phyloP scores from a whole-genome alignment of 1,140 invertebrate genomes.

The Drosophila ananassae region DNA sequence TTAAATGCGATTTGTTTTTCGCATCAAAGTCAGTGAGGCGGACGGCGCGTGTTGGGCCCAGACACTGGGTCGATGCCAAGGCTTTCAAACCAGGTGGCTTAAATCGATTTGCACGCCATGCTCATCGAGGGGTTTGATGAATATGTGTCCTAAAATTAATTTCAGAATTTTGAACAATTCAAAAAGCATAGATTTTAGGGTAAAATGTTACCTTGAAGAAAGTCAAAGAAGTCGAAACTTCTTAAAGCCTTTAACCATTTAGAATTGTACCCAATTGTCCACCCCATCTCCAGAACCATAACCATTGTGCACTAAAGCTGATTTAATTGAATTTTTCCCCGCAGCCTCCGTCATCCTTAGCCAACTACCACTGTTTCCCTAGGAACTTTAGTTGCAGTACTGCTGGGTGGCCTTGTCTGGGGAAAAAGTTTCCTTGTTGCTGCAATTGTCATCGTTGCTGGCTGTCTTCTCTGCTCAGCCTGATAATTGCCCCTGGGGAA shows the following conservation, averaged over 20 bases:
- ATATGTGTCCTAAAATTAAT: slow-evolving; percentile 29
- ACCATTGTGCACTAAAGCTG: background rate
- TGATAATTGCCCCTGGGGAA: slow-evolving; percentile 42
- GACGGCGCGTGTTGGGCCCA: slow-evolving; percentile 36
- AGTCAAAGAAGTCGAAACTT: no score
- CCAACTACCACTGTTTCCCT: slow-evolving; percentile 27
- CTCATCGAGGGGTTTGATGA: slow-evolving; percentile 17
- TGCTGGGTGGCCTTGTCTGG: slow-evolving; percentile 29
- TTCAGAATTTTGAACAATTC: no score
- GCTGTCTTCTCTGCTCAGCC: slow-evolving; percentile 9
- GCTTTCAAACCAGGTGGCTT: slow-evolving; percentile 24
- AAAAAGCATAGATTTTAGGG: background rate
- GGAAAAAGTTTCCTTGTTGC: slow-evolving; percentile 30
- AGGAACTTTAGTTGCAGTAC: slow-evolving; percentile 23
- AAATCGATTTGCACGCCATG: slow-evolving; percentile 34
- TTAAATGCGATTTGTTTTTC: slow-evolving; percentile 72
- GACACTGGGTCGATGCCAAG: slow-evolving; percentile 37
- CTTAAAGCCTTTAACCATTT: no score
- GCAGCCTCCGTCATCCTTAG: slow-evolving; percentile 5
- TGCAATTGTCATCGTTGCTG: slow-evolving; percentile 28
- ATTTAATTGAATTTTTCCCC: slow-evolving; percentile 22
- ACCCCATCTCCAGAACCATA: background rate
- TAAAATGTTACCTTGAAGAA: no score
- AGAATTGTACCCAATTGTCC: no score
- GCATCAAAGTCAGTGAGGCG: slow-evolving; percentile 44